Conservation (phyloP, 2,797 vertebrate species). For the Anomalospiza imberbis region DNA sequence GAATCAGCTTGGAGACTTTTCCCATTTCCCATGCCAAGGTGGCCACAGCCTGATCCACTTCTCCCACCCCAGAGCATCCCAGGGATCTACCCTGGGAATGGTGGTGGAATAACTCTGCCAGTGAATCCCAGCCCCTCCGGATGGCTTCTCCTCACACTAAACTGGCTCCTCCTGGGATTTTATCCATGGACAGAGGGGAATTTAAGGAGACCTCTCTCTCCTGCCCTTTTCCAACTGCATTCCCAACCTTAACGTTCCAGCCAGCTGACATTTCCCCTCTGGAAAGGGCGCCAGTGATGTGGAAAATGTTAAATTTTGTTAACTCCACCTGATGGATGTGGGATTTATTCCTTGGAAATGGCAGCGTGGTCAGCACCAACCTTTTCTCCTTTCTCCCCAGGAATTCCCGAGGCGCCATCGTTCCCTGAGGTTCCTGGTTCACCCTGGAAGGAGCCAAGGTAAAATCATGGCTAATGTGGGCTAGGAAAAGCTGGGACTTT, state of each 20-base stretch:
- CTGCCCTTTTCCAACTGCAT: not conserved
- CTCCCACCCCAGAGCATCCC: not conserved
- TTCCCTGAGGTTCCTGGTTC: constrained; percentile 77
- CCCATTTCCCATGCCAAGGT: not conserved
- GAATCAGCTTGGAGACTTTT: not conserved
- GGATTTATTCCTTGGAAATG: not conserved
- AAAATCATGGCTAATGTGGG: not conserved
- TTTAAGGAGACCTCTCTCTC: not conserved
- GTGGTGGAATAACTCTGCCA: not conserved
- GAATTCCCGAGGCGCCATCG: constrained; percentile 71
- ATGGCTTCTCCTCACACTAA: not conserved
- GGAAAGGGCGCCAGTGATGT: not conserved
- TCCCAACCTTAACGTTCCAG: not conserved
- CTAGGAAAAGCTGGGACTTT: not conserved
- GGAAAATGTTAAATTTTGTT: not conserved
- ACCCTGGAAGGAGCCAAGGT: constrained; percentile 71
- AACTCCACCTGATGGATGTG: not conserved
- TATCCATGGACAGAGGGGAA: not conserved
- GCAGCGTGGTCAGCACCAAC: constrained; percentile 52
- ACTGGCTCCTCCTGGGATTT: not conserved
- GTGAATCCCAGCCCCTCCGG: not conserved
- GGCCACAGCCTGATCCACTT: not conserved
- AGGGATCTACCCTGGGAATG: not conserved
- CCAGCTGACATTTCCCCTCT: not conserved
- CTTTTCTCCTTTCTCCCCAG: constrained; percentile 84